Base-by-base conservation (phyloP, 2,113 vertebrate genomes). In the Murina feae region DNA sequence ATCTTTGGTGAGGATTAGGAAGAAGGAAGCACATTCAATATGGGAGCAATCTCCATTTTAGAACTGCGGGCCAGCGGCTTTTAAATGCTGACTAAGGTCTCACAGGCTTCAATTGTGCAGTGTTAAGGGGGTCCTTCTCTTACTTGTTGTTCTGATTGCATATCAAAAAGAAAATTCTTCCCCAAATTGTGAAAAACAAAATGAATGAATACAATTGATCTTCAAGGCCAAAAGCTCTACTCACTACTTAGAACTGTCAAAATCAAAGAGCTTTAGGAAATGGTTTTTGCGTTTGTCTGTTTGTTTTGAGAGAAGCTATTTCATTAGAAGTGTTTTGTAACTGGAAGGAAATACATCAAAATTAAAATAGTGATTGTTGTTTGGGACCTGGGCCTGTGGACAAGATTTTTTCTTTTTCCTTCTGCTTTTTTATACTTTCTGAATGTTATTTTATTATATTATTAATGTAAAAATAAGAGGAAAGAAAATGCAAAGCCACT, bases 161-260 rank as follows among this genome's bases (percentile, higher is more conserved):
- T 94, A 95, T 97, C 96, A 97, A 97, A 97, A 94, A 89, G 35
- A 4, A n/a, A 32, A 47, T 17, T 84, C 75, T 72, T 49, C 80
- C n/a, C 58, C 32, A 23, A 66, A 95, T 94, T 96, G 95, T 94
- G 94, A 87, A 97, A 97, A 96, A 96, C 83, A 95, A 97, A 95
- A 95, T 92, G 86, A 93, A 92, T 93, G 91, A 97, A 95, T 95
- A 93, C 65, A 89, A 94, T 91, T 95, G 66, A 37, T 65, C 47
- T 82, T 90, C 6, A 72, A 89, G 86, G 94, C 89, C 75, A 39
- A 88, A 87, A 94, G 65, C 71, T 92, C 42, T 65, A 82, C 28
- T 72, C 6, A 53, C n/a, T 47, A 63, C 63, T 92, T 72, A 65
- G 44, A 78, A 83, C 20, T 2, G 1, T 80, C 42, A 79, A 95